These are phyloP conservation scores for Eristalinus aeneus DNA, from an alignment of 2,888 invertebrate genomes.

Conservation along the genomic window DNA sequence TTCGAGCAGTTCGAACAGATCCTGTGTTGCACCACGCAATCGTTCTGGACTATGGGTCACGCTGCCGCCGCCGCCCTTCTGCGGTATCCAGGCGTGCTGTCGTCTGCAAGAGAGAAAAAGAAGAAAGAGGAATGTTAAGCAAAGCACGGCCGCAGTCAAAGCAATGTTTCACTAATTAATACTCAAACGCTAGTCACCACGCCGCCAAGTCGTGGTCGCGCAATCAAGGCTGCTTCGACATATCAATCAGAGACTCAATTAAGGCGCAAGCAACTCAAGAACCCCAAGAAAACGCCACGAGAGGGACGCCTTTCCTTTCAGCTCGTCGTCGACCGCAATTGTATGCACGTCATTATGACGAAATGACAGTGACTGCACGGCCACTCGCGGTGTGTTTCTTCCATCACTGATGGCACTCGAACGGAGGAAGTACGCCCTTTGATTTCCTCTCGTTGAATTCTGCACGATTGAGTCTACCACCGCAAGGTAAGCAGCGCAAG, in stretches of 20 bases:
- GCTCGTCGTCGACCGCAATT: conserved; percentile 9
- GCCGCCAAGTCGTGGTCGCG: background rate
- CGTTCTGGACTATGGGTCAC: conserved; percentile 80
- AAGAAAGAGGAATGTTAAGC: conserved; percentile 24
- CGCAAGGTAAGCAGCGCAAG: conserved; percentile 7
- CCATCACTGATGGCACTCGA: conserved; percentile 63
- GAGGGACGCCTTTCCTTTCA: background rate
- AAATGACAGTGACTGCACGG: conserved; percentile 43
- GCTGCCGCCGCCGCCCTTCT: conserved; percentile 74
- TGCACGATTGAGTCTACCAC: conserved; percentile 37
- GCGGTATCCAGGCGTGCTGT: conserved; percentile 83
- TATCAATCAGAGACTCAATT: conserved; percentile 67
- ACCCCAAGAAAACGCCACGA: background rate
- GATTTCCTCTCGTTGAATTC: conserved; percentile 60
- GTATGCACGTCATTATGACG: conserved; percentile 42
- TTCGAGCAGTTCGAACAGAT: conserved; percentile 96
- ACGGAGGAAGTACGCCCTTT: conserved; percentile 68
- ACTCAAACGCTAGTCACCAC: conserved; percentile 11
- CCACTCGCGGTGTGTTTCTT: conserved; percentile 28
- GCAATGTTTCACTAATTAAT: conserved; percentile 58
- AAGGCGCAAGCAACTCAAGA: conserved; percentile 39
- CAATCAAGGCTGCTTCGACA: conserved; percentile 42
- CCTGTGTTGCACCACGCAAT: conserved; percentile 83
- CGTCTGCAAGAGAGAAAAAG: conserved; percentile 82
- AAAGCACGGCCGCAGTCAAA: conserved; percentile 17